These are phyloP conservation scores for Pentamera pediparva DNA, from an alignment of 53 echinoderm and acorn worm genomes.

Conservation along the genomic window DNA sequence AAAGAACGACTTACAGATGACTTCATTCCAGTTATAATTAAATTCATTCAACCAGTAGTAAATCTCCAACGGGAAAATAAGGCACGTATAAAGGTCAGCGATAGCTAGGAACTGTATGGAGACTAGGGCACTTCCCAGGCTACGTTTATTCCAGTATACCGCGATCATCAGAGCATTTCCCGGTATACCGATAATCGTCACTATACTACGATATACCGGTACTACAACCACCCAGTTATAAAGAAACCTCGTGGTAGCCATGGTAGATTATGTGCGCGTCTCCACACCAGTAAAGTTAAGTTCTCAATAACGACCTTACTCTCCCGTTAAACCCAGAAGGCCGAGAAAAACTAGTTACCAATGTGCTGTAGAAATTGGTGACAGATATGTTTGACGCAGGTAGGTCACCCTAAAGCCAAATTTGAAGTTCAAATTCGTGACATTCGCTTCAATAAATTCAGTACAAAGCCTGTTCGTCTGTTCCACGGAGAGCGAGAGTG, in stretches of 20 bases:
- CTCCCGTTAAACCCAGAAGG: no score
- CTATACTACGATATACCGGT: constrained; percentile 1
- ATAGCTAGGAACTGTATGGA: constrained; percentile 44
- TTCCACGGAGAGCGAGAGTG: no score
- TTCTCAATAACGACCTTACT: no score
- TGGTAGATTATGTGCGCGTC: no score
- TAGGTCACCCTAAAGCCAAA: no score
- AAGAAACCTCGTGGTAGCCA: neutral
- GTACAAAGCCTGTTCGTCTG: no score
- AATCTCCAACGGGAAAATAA: constrained; percentile 10
- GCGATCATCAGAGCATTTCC: constrained; percentile 54
- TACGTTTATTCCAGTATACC: constrained; percentile 48
- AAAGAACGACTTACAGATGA: neutral
- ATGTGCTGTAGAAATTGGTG: no score
- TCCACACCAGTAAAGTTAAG: no score
- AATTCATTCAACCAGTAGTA: constrained; percentile 18
- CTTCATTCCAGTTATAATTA: neutral
- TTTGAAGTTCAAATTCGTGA: no score
- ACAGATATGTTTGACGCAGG: no score
- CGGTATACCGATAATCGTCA: constrained; percentile 54
- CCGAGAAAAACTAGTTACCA: no score
- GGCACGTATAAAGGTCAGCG: constrained; percentile 14
- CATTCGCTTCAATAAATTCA: no score
- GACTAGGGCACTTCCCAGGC: constrained; percentile 50
- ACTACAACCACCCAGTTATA: neutral